These are phyloP conservation scores for Notolepis coatsorum DNA, from an alignment of 2,797 vertebrate genomes.

Conservation along the genomic window DNA sequence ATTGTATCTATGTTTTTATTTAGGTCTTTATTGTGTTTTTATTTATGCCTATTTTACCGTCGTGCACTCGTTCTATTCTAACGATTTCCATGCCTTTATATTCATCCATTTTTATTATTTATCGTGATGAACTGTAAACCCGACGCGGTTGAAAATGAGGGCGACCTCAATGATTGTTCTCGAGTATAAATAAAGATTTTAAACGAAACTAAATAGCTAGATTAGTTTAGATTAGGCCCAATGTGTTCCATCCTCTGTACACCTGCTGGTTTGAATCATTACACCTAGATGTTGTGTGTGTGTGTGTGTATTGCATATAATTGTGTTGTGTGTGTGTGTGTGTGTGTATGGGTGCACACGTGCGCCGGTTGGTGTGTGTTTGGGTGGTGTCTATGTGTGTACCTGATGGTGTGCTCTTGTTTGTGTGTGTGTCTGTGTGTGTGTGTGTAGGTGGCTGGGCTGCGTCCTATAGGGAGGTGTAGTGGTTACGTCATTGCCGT, in stretches of 20 bases:
- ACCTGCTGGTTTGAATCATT: slow-evolving; percentile 62
- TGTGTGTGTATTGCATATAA: too few species aligned
- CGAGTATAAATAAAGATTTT: too few species aligned
- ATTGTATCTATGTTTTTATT: too few species aligned
- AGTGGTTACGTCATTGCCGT: slow-evolving; percentile 17
- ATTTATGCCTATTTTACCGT: too few species aligned
- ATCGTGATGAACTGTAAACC: too few species aligned
- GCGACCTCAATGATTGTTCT: too few species aligned
- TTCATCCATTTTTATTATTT: too few species aligned
- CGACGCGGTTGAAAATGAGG: too few species aligned
- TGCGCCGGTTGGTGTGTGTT: background rate
- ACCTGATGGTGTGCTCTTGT: background rate
- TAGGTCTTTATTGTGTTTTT: too few species aligned
- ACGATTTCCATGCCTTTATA: too few species aligned
- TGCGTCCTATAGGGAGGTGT: background rate
- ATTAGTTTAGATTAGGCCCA: slow-evolving; percentile 35
- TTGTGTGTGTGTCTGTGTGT: slow-evolving; percentile 30
- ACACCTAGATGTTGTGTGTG: slow-evolving; percentile 21
- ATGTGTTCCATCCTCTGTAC: slow-evolving; percentile 40
- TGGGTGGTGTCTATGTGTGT: background rate
- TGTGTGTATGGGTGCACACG: slow-evolving; percentile 2
- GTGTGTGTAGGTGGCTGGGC: slow-evolving; percentile 20
- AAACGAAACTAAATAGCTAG: too few species aligned
- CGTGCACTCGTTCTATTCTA: too few species aligned
- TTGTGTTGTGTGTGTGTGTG: background rate